phyloP scores from a whole-genome alignment of 1,140 invertebrate species.

The Teleogryllus occipitalis region DNA sequence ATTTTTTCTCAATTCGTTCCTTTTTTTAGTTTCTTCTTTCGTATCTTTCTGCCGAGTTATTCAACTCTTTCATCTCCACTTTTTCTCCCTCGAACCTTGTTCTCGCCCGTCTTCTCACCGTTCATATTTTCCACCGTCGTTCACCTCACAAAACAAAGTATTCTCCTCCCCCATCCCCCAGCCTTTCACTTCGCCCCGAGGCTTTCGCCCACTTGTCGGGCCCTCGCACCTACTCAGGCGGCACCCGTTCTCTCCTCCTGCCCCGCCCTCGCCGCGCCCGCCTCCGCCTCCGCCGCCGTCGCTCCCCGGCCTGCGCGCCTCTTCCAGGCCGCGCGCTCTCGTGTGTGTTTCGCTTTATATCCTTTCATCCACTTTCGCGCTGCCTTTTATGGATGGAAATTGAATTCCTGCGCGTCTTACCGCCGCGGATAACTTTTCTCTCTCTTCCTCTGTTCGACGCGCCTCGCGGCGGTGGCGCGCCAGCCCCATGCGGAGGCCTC shows the following conservation, averaged over 20 bases:
- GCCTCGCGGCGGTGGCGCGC: neutral
- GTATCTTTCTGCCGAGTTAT: too few species aligned
- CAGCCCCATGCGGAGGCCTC: neutral
- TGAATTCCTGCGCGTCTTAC: slow-evolving; percentile 3
- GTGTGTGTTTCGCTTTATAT: slow-evolving; percentile 1
- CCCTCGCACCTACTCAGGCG: neutral
- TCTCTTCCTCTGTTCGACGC: neutral
- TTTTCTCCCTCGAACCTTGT: too few species aligned
- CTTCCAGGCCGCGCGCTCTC: neutral
- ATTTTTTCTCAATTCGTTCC: too few species aligned
- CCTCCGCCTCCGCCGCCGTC: neutral
- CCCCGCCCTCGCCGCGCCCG: too few species aligned
- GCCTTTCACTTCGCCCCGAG: too few species aligned
- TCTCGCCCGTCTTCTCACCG: too few species aligned
- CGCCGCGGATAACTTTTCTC: slow-evolving; percentile 3
- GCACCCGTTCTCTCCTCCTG: neutral
- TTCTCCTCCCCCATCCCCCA: too few species aligned
- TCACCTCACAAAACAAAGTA: too few species aligned
- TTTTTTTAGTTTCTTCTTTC: too few species aligned
- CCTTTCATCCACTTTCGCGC: neutral
- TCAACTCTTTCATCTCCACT: too few species aligned
- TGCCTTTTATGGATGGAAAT: neutral
- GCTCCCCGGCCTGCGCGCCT: neutral
- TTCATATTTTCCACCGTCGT: too few species aligned
- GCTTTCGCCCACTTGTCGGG: too few species aligned